Percentiles rank a stretch among this genome's conserved stretches.
Evolutionary conservation across 2,113 vertebrate genomes (phyloP).

Genomic region (Onychorhynchus coronatus): DNA sequence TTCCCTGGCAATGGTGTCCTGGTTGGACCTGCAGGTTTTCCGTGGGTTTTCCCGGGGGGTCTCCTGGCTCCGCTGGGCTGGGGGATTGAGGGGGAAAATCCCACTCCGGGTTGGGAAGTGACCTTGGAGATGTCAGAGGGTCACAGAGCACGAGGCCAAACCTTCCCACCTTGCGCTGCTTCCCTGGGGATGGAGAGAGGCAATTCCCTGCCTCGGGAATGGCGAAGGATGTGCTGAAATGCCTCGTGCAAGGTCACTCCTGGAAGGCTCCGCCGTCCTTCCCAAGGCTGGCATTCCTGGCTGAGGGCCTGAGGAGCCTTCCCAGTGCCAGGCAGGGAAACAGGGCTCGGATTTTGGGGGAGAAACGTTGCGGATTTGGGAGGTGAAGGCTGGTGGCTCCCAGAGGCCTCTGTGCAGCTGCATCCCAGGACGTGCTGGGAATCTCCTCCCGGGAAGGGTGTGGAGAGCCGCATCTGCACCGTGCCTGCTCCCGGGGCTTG

Average conservation of each 20-base stretch:
- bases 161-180: rapidly evolving
- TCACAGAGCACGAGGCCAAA: rapidly evolving
- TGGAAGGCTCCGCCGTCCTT: rapidly evolving
- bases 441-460: not conserved
- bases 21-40: too few relatives aligned
- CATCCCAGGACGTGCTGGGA: not conserved
- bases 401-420: not conserved
- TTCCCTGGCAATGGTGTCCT: not conserved
- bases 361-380: rapidly evolving
- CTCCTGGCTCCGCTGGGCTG: not conserved
- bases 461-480: not conserved
- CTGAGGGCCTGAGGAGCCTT: not conserved
- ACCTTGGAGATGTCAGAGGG: not conserved
- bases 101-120: rapidly evolving
- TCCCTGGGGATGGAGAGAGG: rapidly evolving
- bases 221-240: not conserved
- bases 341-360: rapidly evolving
- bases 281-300: rapidly evolving
- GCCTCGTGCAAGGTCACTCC: not conserved
- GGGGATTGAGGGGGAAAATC: not conserved
- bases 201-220: not conserved
- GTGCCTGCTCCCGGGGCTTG: rapidly evolving
- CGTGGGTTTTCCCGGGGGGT: not conserved
- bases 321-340: rapidly evolving
- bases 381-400: rapidly evolving